These are phyloP conservation scores for Uloborus plumipes DNA, from an alignment of 2,888 invertebrate genomes.

Conservation along the genomic window DNA sequence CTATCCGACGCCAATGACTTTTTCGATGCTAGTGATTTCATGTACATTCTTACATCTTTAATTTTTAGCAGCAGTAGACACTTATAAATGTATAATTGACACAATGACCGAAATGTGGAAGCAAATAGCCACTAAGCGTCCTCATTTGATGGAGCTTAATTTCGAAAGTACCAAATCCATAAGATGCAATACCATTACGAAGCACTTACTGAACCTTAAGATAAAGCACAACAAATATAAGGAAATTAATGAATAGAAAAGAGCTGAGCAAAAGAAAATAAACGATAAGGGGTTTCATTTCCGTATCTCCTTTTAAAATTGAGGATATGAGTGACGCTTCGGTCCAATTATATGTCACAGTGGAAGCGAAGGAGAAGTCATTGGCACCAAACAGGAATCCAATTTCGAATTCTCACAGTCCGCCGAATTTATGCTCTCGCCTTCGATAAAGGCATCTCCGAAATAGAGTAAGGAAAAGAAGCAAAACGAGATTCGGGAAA, in stretches of 20 bases:
- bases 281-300: constrained; percentile 59
- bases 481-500: constrained; percentile 33
- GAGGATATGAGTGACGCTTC: constrained; percentile 54
- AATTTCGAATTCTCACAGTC: constrained; percentile 62
- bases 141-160: too few species aligned
- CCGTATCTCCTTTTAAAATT: constrained; percentile 55
- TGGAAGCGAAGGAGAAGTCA: constrained; percentile 56
- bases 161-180: too few species aligned
- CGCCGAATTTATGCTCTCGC: constrained; percentile 46
- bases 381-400: constrained; percentile 61
- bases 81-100: too few species aligned
- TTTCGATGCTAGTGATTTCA: too few species aligned
- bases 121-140: too few species aligned
- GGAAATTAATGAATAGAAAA: constrained; percentile 16
- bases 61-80: too few species aligned
- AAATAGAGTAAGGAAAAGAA: constrained; percentile 19
- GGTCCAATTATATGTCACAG: constrained; percentile 60
- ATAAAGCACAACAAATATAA: not conserved
- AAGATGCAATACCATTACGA: too few species aligned
- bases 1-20: too few species aligned
- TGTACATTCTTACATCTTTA: too few species aligned
- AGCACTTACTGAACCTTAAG: too few species aligned
- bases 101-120: too few species aligned
- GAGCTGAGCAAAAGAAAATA: constrained; percentile 57
- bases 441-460: not conserved